Conservation (phyloP, 1,140 invertebrate species). For the Psilanteris sp. region DNA sequence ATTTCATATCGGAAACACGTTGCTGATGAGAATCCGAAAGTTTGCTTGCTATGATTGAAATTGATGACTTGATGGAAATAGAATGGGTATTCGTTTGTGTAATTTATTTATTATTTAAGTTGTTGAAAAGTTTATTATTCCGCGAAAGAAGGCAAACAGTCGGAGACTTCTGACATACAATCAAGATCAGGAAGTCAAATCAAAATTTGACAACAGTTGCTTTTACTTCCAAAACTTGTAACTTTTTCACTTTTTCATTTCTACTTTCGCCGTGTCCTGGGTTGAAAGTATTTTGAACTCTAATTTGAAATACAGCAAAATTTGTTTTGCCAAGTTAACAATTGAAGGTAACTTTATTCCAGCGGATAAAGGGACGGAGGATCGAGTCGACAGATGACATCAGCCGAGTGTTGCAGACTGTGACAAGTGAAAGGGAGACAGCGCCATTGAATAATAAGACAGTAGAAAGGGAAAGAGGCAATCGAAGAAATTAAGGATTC, state of each 20-base stretch:
- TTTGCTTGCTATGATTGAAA: too few species aligned
- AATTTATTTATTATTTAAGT: too few species aligned
- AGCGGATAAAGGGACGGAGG: conserved; percentile 25
- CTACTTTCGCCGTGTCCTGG: neutral
- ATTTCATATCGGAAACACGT: too few species aligned
- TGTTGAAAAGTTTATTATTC: too few species aligned
- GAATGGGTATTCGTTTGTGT: too few species aligned
- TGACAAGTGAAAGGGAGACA: conserved; percentile 54
- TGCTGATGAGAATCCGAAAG: too few species aligned
- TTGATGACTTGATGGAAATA: too few species aligned
- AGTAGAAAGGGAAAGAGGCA: conserved; percentile 43
- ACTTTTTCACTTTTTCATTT: conserved; percentile 6
- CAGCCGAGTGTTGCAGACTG: conserved; percentile 40
- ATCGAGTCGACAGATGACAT: conserved; percentile 25
- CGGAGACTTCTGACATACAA: too few species aligned
- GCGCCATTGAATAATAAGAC: conserved; percentile 29
- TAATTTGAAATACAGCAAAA: conserved; percentile 41
- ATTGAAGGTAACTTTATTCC: conserved; percentile 55
- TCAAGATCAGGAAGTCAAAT: too few species aligned
- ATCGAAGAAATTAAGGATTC: conserved; percentile 73
- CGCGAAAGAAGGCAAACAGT: too few species aligned
- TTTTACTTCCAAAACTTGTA: too few species aligned
- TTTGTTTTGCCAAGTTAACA: conserved; percentile 52
- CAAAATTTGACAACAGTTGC: too few species aligned
- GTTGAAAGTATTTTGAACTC: conserved; percentile 22